A percentile compares a stretch with the other conserved stretches of the same genome.
phyloP scores from a whole-genome alignment of 1,140 invertebrate species.

The Sitobion miscanthi region DNA sequence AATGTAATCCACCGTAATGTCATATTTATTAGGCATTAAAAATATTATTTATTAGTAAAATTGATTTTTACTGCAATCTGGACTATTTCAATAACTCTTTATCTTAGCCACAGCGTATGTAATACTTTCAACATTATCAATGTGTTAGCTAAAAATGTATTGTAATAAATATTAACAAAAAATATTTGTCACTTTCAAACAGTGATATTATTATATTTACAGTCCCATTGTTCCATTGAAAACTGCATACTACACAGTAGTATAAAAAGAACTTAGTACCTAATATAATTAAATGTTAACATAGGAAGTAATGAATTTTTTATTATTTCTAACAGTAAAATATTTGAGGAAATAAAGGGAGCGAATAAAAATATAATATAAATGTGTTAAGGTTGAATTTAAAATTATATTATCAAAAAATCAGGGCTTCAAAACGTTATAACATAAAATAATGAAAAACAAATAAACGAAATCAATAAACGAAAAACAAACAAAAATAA shows the following conservation, averaged over 20 bases:
- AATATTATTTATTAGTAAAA: neutral
- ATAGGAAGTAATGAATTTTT: neutral
- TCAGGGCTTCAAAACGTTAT: too few relatives aligned
- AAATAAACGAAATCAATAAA: too few relatives aligned
- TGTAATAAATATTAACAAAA: neutral
- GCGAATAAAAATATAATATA: neutral
- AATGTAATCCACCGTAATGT: neutral
- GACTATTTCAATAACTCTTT: constrained; percentile 5
- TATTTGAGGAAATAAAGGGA: neutral
- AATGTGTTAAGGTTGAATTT: too few relatives aligned
- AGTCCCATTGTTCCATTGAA: neutral
- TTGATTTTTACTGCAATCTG: neutral
- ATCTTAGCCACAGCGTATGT: neutral
- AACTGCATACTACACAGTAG: neutral
- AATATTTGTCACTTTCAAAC: neutral
- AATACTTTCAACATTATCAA: neutral
- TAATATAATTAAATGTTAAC: neutral
- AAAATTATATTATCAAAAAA: neutral
- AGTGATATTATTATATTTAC: neutral
- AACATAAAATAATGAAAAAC: too few relatives aligned
- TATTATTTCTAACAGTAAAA: neutral
- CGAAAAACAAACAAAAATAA: too few relatives aligned
- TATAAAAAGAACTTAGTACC: neutral
- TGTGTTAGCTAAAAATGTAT: neutral
- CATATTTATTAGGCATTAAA: neutral